A percentile compares a stretch with the other conserved stretches of the same genome.
Evolutionary conservation across 1,140 invertebrate species (phyloP).

Genomic region (Sminthurinus signatus): DNA sequence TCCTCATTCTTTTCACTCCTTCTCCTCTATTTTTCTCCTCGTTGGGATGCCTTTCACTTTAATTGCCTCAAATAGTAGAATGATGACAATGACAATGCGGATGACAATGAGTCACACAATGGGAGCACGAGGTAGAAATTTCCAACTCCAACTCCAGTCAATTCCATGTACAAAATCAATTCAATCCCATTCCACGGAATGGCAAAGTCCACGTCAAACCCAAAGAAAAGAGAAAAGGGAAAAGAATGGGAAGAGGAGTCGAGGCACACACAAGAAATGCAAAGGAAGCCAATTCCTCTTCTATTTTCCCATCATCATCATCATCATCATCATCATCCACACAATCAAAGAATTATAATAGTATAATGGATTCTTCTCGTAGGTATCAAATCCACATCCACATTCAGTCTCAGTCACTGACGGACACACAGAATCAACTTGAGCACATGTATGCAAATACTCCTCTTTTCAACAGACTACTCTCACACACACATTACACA

Average conservation of each 20-base stretch:
- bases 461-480: no score
- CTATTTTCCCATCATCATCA: not conserved
- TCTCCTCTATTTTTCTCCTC: not conserved
- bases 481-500: no score
- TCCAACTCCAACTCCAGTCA: constrained; percentile 5
- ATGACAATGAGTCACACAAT: constrained; percentile 3
- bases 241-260: not conserved
- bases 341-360: no score
- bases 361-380: no score
- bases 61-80: constrained; percentile 34
- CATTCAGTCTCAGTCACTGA: no score
- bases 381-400: no score
- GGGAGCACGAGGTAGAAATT: constrained; percentile 22
- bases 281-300: not conserved
- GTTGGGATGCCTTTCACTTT: constrained; percentile 29
- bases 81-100: no score
- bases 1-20: constrained; percentile 11
- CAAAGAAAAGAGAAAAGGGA: not conserved
- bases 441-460: no score
- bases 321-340: not conserved
- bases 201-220: not conserved
- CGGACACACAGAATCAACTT: no score
- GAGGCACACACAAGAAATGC: not conserved
- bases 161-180: constrained; percentile 12
- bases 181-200: constrained; percentile 6